Conservation (phyloP, 2,797 vertebrate species). For the Mastacembelus armatus region DNA sequence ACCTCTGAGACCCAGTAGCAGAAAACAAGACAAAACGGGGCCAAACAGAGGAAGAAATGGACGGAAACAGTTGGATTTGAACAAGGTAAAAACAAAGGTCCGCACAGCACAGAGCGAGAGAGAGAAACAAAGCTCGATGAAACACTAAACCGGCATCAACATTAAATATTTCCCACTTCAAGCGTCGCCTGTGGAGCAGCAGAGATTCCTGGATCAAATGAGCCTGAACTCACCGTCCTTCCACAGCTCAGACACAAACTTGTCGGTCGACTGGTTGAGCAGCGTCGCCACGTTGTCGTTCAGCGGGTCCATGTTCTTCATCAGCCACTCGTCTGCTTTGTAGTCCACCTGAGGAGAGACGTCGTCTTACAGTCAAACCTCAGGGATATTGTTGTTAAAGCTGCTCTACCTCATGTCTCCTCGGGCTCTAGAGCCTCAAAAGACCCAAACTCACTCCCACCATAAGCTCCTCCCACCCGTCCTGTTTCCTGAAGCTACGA, state of each 20-base stretch:
- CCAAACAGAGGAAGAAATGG: constrained; percentile 54
- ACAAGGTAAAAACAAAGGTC: constrained; percentile 72
- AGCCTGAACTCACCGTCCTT: constrained; percentile 89
- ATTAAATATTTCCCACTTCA: constrained; percentile 21
- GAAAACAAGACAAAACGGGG: constrained; percentile 61
- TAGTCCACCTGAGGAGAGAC: constrained; percentile 91
- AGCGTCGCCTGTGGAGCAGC: background rate
- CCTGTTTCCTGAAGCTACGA: no score
- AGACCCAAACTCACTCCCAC: no score
- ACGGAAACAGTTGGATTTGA: constrained; percentile 45
- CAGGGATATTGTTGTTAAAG: no score
- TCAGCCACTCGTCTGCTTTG: constrained; percentile 97
- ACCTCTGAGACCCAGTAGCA: constrained; percentile 89
- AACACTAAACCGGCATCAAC: no score
- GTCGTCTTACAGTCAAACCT: background rate
- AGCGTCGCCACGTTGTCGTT: constrained; percentile 95
- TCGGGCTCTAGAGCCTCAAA: no score
- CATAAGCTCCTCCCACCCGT: no score
- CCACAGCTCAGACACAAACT: constrained; percentile 97
- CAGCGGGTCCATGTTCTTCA: constrained; percentile 99
- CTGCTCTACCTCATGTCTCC: no score
- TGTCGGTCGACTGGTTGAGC: constrained; percentile 96
- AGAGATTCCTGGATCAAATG: constrained; percentile 33
- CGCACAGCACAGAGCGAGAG: constrained; percentile 56
- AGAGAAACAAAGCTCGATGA: constrained; percentile 63